Evolutionary conservation across 1,140 invertebrate genomes (phyloP), one percentile per base, ranked within the genome.

Genomic region (Diprion similis): DNA sequence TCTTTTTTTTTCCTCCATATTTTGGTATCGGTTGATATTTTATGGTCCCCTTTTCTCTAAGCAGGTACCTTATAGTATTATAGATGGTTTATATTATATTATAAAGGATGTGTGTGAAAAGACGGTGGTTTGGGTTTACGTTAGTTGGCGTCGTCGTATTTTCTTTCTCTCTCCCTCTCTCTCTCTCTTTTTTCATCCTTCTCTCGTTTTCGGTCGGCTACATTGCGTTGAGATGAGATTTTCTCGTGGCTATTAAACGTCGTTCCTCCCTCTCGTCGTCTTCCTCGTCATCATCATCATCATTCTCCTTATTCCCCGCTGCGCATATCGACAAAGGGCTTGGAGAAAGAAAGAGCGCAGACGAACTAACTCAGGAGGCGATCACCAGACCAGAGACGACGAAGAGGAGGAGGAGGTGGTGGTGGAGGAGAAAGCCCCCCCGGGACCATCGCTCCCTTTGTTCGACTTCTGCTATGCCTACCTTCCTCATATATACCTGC

Each of bases 401-500:
- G 51, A 59, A 9, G 51, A 17, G 24, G 24, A 37, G 24, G 24
- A 37, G 1, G 24, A 37, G 24, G n/a, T n/a, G n/a, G n/a, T n/a
- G n/a, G n/a, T n/a, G n/a, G n/a, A n/a, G n/a, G n/a, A n/a, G n/a
- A n/a, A 37, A 37, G 6, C 2, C 24, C 51, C 51, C 51, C 51
- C n/a, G 51, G 51, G 51, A 59, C 51, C n/a, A 4, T 59, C 51
- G 51, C n/a, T 59, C 51, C 51, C 51, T 59, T 59, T 59, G 51
- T 59, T 59, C 51, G 51, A 59, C 51, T 13, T 15, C 51, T 59
- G 51, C 11, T n/a, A 4, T 17, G 51, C n/a, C 51, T 59, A 9
- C 24, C 24, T 37, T 37, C 24, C 24, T 37, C 24, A 37, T 37
- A 37, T n/a, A n/a, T n/a, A n/a, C n/a, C n/a, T n/a, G n/a, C n/a